Evolutionary conservation across 2,888 invertebrate genomes (phyloP).

Genomic region (Diarsia rubi): DNA sequence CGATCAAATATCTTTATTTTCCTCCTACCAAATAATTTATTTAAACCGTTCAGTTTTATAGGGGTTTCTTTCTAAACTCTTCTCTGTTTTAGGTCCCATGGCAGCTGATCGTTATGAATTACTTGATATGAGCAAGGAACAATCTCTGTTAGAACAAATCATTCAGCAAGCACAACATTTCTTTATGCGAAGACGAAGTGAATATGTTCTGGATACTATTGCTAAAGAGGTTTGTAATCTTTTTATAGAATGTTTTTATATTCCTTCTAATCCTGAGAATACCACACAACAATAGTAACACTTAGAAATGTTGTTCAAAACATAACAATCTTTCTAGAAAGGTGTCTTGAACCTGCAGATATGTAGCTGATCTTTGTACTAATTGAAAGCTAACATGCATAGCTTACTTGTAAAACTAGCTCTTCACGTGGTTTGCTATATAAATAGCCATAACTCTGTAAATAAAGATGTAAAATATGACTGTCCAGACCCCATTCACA

Average conservation of each 20-base stretch:
- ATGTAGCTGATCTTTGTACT: neutral
- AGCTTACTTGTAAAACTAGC: neutral
- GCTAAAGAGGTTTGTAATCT: slow-evolving; percentile 93
- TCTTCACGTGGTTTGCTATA: neutral
- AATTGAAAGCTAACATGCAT: neutral
- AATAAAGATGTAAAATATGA: neutral
- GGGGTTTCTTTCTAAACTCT: neutral
- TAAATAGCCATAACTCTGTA: neutral
- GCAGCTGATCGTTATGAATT: slow-evolving; percentile 97
- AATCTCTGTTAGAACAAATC: slow-evolving; percentile 98
- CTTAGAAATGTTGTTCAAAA: neutral
- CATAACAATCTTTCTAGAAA: neutral
- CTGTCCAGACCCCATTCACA: neutral
- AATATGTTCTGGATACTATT: slow-evolving; percentile 97
- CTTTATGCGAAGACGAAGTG: slow-evolving; percentile 97
- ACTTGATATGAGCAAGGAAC: slow-evolving; percentile 97
- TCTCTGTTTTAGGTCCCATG: slow-evolving; percentile 92
- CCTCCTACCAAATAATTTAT: neutral
- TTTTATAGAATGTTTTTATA: no score
- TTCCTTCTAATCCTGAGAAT: neutral
- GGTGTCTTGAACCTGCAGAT: neutral
- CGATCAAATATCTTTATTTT: neutral
- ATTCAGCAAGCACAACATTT: slow-evolving; percentile 99
- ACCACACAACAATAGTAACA: no score
- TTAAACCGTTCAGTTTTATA: neutral